phyloP scores from a whole-genome alignment of 2,888 invertebrate species.

The Petrolisthes manimaculis region DNA sequence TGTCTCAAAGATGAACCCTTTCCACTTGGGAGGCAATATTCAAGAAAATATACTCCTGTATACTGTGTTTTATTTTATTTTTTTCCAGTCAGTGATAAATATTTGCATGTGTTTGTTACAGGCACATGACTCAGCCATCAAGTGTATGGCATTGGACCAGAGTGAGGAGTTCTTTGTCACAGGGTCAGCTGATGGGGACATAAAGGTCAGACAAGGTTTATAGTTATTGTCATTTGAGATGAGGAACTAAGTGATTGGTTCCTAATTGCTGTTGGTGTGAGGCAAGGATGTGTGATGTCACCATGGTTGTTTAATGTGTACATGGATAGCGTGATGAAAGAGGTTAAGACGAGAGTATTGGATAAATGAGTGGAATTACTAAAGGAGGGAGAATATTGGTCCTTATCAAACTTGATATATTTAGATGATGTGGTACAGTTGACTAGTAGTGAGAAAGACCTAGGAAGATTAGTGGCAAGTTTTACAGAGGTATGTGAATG shows the following conservation, averaged over 20 bases:
- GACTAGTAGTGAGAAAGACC: no score
- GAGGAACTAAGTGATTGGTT: no score
- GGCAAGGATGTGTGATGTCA: no score
- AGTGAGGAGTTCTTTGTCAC: conserved; percentile 96
- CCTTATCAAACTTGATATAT: no score
- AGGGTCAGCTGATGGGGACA: conserved; percentile 89
- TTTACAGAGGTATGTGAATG: no score
- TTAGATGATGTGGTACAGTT: neutral
- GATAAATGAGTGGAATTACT: neutral
- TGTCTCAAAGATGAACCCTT: neutral
- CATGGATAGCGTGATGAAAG: neutral
- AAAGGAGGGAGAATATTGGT: neutral
- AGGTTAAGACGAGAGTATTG: neutral
- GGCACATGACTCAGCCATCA: conserved; percentile 94
- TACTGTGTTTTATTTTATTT: neutral
- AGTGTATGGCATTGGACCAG: conserved; percentile 94
- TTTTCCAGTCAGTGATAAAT: no score
- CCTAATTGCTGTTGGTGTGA: no score
- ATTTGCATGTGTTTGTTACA: conserved; percentile 66
- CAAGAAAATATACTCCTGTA: neutral
- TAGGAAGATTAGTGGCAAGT: no score
- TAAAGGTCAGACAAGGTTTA: conserved; percentile 77
- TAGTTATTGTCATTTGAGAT: no score
- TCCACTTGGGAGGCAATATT: no score
- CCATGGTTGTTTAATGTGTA: no score